These are phyloP conservation scores for Sipha flava DNA, from an alignment of 1,140 invertebrate genomes.

Conservation along the genomic window DNA sequence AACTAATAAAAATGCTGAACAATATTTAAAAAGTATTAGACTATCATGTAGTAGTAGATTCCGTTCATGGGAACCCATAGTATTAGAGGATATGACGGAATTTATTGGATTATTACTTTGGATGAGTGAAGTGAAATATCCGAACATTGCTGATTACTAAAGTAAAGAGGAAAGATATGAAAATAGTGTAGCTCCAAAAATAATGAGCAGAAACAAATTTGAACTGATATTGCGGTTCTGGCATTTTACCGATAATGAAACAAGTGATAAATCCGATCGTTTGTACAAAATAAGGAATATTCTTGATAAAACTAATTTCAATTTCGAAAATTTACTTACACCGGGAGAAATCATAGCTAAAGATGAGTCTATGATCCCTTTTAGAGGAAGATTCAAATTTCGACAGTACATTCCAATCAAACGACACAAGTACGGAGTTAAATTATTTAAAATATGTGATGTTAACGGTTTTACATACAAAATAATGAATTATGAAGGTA, in stretches of 20 bases:
- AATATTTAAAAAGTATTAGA: neutral
- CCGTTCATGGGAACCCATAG: neutral
- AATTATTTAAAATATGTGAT: slow-evolving; percentile 42
- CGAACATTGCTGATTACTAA: neutral
- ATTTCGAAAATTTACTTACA: slow-evolving; percentile 31
- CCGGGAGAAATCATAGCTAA: slow-evolving; percentile 40
- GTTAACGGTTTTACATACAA: slow-evolving; percentile 38
- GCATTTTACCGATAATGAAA: slow-evolving; percentile 36
- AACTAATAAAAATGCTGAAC: neutral
- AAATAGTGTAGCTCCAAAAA: neutral
- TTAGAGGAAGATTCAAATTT: slow-evolving; percentile 42
- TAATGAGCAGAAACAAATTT: neutral
- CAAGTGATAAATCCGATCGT: slow-evolving; percentile 21
- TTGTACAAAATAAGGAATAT: slow-evolving; percentile 37
- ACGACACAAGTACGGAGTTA: slow-evolving; percentile 43
- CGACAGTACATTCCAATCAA: slow-evolving; percentile 45
- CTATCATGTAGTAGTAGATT: neutral
- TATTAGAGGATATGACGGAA: neutral
- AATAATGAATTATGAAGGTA: slow-evolving; percentile 38
- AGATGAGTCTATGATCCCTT: slow-evolving; percentile 44
- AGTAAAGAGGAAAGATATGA: neutral
- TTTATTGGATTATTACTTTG: neutral
- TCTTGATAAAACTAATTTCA: slow-evolving; percentile 23
- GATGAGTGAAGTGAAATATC: neutral
- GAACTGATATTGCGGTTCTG: neutral